Evolutionary conservation across 2,888 invertebrate species (phyloP).

Genomic region (Agrochola macilenta): DNA sequence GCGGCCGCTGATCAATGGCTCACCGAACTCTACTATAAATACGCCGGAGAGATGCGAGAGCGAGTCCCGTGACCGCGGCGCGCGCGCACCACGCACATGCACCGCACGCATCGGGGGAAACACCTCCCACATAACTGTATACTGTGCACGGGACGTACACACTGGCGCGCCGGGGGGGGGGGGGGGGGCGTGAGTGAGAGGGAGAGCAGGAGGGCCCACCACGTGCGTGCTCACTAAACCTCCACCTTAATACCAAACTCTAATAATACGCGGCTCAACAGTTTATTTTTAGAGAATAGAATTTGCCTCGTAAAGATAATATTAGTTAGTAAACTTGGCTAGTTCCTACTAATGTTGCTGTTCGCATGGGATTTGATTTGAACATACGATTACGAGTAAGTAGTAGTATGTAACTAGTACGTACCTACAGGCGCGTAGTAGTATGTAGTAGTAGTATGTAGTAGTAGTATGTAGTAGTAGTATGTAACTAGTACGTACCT

Average conservation of each 20-base stretch:
- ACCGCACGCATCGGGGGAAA: slow-evolving; percentile 19
- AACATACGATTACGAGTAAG: background rate
- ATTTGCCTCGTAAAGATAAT: slow-evolving; percentile 35
- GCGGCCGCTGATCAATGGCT: slow-evolving; percentile 19
- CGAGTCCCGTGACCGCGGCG: slow-evolving; percentile 42
- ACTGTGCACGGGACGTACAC: background rate
- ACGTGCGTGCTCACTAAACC: slow-evolving; percentile 24
- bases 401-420: too few relatives aligned
- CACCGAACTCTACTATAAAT: slow-evolving; percentile 38
- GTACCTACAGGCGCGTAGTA: too few relatives aligned
- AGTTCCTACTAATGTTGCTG: slow-evolving; percentile 4
- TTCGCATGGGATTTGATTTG: background rate
- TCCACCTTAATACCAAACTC: slow-evolving; percentile 28
- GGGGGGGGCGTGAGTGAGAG: background rate
- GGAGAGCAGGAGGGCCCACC: background rate
- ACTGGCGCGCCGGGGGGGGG: background rate
- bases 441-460: too few relatives aligned
- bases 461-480: too few relatives aligned
- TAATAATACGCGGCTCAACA: slow-evolving; percentile 31
- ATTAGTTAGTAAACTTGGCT: slow-evolving; percentile 33
- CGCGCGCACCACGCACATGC: slow-evolving; percentile 18
- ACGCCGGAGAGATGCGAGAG: background rate
- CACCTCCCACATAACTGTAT: slow-evolving; percentile 36
- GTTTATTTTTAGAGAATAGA: slow-evolving; percentile 46
- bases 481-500: too few relatives aligned